Conservation (phyloP, 2,888 invertebrate genomes). For the Hirtodrosophila alboralis region DNA sequence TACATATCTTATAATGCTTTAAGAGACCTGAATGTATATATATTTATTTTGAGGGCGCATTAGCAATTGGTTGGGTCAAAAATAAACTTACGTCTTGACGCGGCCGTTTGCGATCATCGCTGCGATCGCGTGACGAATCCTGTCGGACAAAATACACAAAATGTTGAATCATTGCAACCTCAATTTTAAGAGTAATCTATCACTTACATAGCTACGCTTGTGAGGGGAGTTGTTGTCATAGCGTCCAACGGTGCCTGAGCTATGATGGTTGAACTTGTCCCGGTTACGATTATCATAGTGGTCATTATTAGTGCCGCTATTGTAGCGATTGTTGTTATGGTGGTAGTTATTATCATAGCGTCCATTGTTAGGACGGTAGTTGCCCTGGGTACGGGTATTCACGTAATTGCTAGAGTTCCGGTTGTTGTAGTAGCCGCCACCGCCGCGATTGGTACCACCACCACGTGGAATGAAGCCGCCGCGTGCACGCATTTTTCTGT, state of each 20-base stretch:
- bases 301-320: constrained; percentile 38
- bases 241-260: constrained; percentile 67
- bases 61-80: constrained; percentile 27
- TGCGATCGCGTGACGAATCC: constrained; percentile 83
- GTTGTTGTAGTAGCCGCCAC: constrained; percentile 73
- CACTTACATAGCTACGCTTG: constrained; percentile 82
- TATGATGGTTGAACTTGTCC: constrained; percentile 70
- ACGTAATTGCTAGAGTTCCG: constrained; percentile 76
- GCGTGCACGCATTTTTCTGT: constrained; percentile 75
- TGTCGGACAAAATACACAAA: constrained; percentile 24
- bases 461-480: constrained; percentile 78
- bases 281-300: constrained; percentile 71
- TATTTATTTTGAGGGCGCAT: constrained; percentile 10
- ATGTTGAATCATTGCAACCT: no score
- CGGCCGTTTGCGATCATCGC: constrained; percentile 82
- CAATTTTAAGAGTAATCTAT: no score
- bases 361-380: constrained; percentile 76
- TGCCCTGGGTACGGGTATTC: constrained; percentile 80
- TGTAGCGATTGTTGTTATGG: constrained; percentile 72
- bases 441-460: constrained; percentile 71
- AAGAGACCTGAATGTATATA: constrained; percentile 42
- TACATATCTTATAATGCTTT: constrained; percentile 8
- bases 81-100: constrained; percentile 83
- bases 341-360: constrained; percentile 75
- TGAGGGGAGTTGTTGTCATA: constrained; percentile 77